These are phyloP conservation scores for Macrotus californicus DNA, from an alignment of 2,113 vertebrate species.

Conservation along the genomic window DNA sequence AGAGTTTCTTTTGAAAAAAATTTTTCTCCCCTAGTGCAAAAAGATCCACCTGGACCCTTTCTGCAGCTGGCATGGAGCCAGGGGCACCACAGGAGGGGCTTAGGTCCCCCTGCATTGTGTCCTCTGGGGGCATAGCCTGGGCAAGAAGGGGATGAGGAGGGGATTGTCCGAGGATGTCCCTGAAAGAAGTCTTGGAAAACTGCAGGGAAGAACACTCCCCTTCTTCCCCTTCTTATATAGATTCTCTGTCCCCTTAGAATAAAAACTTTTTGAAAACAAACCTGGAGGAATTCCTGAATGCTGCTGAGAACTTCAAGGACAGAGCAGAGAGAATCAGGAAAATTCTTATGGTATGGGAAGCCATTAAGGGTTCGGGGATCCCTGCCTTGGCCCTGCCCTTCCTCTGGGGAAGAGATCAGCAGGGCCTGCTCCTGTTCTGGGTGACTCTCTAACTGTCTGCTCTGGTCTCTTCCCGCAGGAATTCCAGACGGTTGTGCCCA, in stretches of 20 bases:
- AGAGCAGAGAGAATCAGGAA: rapidly evolving
- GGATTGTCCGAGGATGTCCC: neutral
- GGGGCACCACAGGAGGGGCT: neutral
- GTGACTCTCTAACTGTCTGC: neutral
- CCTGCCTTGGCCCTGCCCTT: neutral
- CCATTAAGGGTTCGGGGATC: neutral
- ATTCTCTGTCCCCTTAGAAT: neutral
- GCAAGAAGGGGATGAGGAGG: neutral
- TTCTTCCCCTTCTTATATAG: neutral
- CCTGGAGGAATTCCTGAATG: neutral
- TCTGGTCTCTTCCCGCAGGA: constrained; percentile 27
- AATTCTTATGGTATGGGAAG: constrained; percentile 40
- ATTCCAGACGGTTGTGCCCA: neutral
- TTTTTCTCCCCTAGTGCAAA: neutral
- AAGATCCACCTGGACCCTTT: neutral
- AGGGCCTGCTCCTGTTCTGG: neutral
- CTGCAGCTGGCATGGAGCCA: neutral
- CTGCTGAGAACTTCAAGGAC: rapidly evolving
- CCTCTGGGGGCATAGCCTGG: neutral
- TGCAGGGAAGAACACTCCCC: neutral
- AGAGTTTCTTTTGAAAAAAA: neutral
- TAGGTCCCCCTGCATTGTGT: neutral
- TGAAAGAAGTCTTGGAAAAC: neutral
- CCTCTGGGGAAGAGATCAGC: neutral
- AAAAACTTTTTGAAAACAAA: rapidly evolving